phyloP scores from a whole-genome alignment of 2,113 vertebrate species.

The Coregonus clupeaformis region DNA sequence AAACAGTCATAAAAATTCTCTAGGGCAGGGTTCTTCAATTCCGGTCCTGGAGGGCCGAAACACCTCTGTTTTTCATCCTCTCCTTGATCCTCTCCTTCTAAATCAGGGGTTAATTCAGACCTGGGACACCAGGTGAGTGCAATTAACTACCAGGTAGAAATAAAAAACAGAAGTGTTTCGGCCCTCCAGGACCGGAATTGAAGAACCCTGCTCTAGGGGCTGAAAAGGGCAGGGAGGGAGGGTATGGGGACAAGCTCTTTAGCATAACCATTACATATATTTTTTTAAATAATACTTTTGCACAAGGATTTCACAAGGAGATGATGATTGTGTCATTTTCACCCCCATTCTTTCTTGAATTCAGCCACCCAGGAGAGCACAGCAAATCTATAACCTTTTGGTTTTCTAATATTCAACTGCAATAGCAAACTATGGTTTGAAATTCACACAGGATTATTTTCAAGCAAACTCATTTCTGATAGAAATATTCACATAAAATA shows the following conservation, averaged over 20 bases:
- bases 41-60: no score
- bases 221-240: constrained; percentile 18
- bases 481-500: constrained; percentile 26
- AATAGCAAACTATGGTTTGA: constrained; percentile 36
- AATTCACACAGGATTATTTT: constrained; percentile 55
- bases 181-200: no score
- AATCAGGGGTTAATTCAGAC: no score
- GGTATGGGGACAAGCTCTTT: constrained; percentile 6
- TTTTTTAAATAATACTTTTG: no score
- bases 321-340: constrained; percentile 27
- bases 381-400: constrained; percentile 30
- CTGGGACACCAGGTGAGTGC: no score
- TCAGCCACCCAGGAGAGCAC: constrained; percentile 39
- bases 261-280: not conserved
- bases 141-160: no score
- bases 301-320: constrained; percentile 28
- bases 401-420: constrained; percentile 42
- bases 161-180: no score
- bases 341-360: constrained; percentile 13
- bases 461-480: constrained; percentile 23
- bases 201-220: constrained; percentile 27
- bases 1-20: constrained; percentile 49
- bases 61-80: no score
- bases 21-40: no score
- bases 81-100: no score